Base-by-base conservation (phyloP, 2,888 invertebrate genomes). In the Pseudococcus jackbeardsleyi region DNA sequence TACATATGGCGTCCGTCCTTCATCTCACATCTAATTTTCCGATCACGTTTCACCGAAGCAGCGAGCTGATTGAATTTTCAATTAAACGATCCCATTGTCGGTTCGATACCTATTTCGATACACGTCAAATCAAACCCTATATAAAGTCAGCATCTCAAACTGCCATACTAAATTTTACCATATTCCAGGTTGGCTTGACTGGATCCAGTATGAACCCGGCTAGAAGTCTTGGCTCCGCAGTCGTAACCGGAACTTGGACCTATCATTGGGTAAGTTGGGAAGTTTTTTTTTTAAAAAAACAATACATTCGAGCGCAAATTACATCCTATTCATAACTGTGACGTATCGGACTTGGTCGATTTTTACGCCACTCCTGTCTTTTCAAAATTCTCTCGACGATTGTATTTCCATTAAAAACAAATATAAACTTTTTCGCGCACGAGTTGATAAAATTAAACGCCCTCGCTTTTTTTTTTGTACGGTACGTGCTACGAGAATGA, bases 171-270 rank as follows among this genome's bases (percentile, higher is more conserved):
- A 72, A 72, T 33, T n/a, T 12, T 15, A 15, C 48, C 12, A 50
- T 50, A 50, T 50, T 50, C 4, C 91, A 94, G 94, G 91, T 93
- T 54, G 92, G 92, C 26, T 92, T 92, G 90, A 97, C 97, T 9
- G 97, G 97, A 82, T 94, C 97, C 48, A 95, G 97, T 90, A 97
- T 98, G 97, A 98, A 98, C 92, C 97, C 97, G 0, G 98, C 97
- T 0, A 93, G 98, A 89, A 95, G 96, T 89, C 94, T 98, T 91
- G 98, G 98, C 89, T 96, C 97, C 0, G 96, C 97, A 1, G 94
- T 97, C 39, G 94, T 97, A 88, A 94, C 94, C 90, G 94, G 94
- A 89, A 92, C 92, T 59, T 98, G 96, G 95, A 91, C 92, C 7
- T 92, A 96, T 90, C 97, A 98, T 90, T 98, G 97, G 97, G 95